Conservation (phyloP, 2,888 invertebrate species). For the Sinhomidia bicolor region DNA sequence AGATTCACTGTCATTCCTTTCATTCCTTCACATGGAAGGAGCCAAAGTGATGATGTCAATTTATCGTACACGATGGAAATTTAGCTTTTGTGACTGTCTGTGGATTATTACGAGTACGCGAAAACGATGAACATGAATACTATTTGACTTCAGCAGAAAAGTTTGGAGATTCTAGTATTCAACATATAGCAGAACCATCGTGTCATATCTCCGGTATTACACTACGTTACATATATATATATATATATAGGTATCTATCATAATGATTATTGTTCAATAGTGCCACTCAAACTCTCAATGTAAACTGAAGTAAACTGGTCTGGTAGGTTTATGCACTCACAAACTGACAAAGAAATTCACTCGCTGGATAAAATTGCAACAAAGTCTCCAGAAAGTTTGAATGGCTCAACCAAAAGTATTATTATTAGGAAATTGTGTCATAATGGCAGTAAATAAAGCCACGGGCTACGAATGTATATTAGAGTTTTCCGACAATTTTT, state of each 20-base stretch:
- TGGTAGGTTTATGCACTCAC: neutral
- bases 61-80: neutral
- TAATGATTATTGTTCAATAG: neutral
- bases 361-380: neutral
- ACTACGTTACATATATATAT: too few relatives aligned
- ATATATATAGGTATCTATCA: neutral
- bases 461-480: too few relatives aligned
- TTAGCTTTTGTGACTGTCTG: neutral
- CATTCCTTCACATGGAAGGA: neutral
- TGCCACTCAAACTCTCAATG: neutral
- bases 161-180: neutral
- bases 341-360: slow-evolving; percentile 4
- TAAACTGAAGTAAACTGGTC: neutral
- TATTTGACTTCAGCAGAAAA: neutral
- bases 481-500: neutral
- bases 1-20: neutral
- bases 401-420: neutral
- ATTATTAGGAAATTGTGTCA: neutral
- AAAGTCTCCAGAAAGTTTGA: neutral
- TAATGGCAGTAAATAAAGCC: neutral
- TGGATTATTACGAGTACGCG: neutral
- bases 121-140: neutral
- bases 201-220: neutral
- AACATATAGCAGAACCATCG: neutral
- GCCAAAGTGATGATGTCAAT: neutral